These are phyloP conservation scores for Ardeotis arabs DNA, from an alignment of 2,113 vertebrate species.

Conservation along the genomic window DNA sequence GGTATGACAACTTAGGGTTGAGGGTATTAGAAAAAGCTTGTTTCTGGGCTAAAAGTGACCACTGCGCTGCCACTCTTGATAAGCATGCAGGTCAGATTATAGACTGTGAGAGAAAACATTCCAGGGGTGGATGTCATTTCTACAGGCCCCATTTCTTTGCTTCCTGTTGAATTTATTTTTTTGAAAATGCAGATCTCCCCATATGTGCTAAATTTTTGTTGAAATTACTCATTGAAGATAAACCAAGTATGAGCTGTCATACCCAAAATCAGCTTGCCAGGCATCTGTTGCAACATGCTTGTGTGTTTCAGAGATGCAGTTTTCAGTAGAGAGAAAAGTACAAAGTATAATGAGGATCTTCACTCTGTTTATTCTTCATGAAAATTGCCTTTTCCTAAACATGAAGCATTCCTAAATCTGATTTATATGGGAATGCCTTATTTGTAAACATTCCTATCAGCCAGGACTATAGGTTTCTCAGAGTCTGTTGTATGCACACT, in stretches of 20 bases:
- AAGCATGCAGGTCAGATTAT: background rate
- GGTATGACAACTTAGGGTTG: too few relatives aligned
- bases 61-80: background rate
- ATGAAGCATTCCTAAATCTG: background rate
- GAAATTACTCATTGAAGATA: background rate
- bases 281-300: background rate
- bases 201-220: background rate
- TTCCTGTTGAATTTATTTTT: background rate
- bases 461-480: background rate
- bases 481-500: background rate
- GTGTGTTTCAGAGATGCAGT: background rate
- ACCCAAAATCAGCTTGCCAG: background rate
- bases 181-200: background rate
- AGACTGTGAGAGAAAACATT: background rate
- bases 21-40: background rate
- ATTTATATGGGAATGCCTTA: background rate
- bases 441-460: background rate
- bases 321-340: background rate
- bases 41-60: background rate
- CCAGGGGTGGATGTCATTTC: background rate
- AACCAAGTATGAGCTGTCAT: background rate
- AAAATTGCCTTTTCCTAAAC: background rate
- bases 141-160: background rate
- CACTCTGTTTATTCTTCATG: background rate
- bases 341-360: background rate